Evolutionary conservation across 2,113 vertebrate species (phyloP).

Genomic region (Sinocyclocheilus anshuiensis): DNA sequence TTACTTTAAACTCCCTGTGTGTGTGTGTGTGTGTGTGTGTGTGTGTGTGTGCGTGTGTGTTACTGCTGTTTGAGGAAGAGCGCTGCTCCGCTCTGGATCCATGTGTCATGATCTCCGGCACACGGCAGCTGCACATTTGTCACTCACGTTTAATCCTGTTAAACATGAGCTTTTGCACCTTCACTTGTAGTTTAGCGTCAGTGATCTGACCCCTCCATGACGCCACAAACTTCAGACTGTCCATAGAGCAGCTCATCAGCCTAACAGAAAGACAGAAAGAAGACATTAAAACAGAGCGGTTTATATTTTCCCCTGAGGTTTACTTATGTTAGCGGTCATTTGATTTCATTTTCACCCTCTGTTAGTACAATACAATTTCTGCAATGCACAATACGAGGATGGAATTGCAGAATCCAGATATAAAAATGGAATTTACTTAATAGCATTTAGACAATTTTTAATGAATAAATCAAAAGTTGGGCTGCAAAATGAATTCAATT

Average conservation of each 20-base stretch:
- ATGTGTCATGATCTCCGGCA: conserved; percentile 83
- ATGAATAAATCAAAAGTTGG: not conserved
- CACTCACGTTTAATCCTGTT: conserved; percentile 65
- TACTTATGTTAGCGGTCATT: not conserved
- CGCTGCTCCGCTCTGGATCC: conserved; percentile 93
- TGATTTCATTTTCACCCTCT: not conserved
- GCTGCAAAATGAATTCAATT: not conserved
- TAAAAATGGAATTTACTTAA: not conserved
- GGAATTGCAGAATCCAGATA: too few species aligned
- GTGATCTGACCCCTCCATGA: conserved; percentile 87
- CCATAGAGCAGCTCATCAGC: conserved; percentile 87
- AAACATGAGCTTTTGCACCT: conserved; percentile 75
- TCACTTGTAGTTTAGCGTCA: conserved; percentile 88
- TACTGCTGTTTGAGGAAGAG: conserved; percentile 73
- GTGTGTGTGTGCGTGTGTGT: conserved; percentile 14
- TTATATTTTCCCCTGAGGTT: too few species aligned
- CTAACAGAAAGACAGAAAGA: conserved; percentile 63
- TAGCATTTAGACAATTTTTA: not conserved
- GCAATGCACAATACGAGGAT: not conserved
- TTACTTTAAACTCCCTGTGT: too few species aligned
- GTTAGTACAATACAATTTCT: not conserved
- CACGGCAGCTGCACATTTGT: conserved; percentile 89
- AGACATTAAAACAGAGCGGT: not conserved
- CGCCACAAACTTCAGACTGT: conserved; percentile 89
- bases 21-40: too few species aligned